phyloP scores from a whole-genome alignment of 2,888 invertebrate species.

The Drosophila percnosoma region DNA sequence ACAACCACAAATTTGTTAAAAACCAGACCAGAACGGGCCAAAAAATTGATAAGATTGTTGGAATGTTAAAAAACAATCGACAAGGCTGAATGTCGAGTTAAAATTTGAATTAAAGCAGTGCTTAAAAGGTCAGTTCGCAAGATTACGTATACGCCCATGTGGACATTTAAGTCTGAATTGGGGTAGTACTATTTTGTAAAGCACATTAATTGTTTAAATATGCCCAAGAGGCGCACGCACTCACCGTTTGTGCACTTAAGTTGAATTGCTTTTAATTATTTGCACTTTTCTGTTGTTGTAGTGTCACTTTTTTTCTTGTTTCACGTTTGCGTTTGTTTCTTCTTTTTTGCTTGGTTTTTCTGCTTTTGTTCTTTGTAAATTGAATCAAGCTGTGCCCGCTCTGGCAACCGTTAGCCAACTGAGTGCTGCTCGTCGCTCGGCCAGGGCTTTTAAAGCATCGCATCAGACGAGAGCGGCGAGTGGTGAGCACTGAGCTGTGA shows the following conservation, averaged over 20 bases:
- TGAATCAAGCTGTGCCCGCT: conserved; percentile 51
- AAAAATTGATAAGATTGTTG: conserved; percentile 37
- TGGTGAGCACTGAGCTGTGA: conserved; percentile 1
- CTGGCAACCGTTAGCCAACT: conserved; percentile 60
- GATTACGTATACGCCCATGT: conserved; percentile 69
- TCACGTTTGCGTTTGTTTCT: conserved; percentile 11
- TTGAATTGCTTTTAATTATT: conserved; percentile 72
- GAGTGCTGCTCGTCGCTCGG: conserved; percentile 64
- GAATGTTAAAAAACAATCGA: conserved; percentile 8
- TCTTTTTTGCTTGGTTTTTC: not conserved
- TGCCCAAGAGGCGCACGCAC: conserved; percentile 49
- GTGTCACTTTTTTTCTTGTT: conserved; percentile 27
- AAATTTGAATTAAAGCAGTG: conserved; percentile 27
- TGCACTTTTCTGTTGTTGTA: conserved; percentile 59
- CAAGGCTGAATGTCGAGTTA: conserved; percentile 29
- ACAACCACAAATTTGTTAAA: conserved; percentile 15
- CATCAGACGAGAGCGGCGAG: conserved; percentile 18
- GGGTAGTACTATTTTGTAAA: conserved; percentile 38
- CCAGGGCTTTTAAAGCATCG: conserved; percentile 70
- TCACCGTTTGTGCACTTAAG: conserved; percentile 73
- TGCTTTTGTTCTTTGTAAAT: conserved; percentile 7
- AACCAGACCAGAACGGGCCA: conserved; percentile 45
- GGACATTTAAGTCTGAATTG: conserved; percentile 2
- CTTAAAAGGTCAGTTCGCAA: conserved; percentile 34
- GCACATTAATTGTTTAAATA: conserved; percentile 68